Base-by-base conservation (phyloP, 2,113 vertebrate genomes). In the Phyllostomus discolor region DNA sequence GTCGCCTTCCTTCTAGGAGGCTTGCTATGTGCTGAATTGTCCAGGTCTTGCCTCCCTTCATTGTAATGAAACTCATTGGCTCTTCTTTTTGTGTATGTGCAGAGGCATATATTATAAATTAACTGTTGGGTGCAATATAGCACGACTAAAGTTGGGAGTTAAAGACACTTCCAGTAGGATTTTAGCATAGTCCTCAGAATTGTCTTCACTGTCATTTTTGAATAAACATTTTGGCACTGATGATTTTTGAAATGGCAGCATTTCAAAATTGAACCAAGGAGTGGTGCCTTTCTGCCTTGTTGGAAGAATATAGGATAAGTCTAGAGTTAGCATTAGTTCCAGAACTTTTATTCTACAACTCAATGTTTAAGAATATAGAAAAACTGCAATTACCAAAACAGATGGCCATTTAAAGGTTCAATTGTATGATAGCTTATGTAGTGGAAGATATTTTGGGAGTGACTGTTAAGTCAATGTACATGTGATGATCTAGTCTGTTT, bases 1-100 rank as follows among this genome's bases (percentile, higher is more conserved):
- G 98, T 99, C 96, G 95, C 98, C 97, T 95, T 97, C 99, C 98
- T 98, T 95, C 98, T 98, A 88, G 96, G 98, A 98, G 95, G 98
- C 96, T 98, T 95, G 92, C 94, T 97, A n/a, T 98, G 90, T 98
- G 91, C 93, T 97, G 90, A 97, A 93, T 98, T 97, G 98, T 98
- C 72, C 1, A 95, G 94, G 75, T 95, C 95, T 96, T 96, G 94
- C 91, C 93, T 98, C 38, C 38, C 80, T 97, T 52, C 70, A 82
- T 97, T 98, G 97, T 98, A 97, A 97, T 97, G 97, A 95, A 98
- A 96, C 87, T 98, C 79, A 87, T 98, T 98, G 98, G 97, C 54
- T 97, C 82, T 81, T 81, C 35, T 54, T 9, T n/a, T 96, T 97
- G 2, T 50, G 8, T 19, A 15, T 67, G 33, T n/a, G 31, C 66